Base-by-base conservation (phyloP, 2,797 vertebrate species). In the Rhinella marina region DNA sequence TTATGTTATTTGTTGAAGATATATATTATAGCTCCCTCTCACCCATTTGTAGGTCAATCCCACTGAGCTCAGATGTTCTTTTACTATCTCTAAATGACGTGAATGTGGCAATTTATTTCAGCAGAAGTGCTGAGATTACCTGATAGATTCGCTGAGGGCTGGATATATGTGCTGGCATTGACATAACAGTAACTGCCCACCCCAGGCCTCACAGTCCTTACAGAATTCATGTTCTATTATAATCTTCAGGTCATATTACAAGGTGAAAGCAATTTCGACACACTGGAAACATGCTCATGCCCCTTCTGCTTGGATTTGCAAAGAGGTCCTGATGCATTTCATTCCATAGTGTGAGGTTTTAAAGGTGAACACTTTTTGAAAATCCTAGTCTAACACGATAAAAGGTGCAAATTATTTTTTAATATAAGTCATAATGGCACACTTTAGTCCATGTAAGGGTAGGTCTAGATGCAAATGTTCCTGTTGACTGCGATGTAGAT, bases 61-160 rank as follows among this genome's bases (percentile, higher is more conserved):
- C 76, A 29, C 76, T 9, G 50, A 78, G 76, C 76, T 78, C 76
- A 56, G 76, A 78, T 78, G 50, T 57, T 78, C 52, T 78, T 78
- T 54, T 57, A 56, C 70, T 73, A 19, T 54, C 23, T 14, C 19
- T 78, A 27, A n/a, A 27, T 78, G 2, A 56, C 9, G 52, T 27
- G 21, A 54, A 52, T 27, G 52, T 12, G n/a, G 7, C 13, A 56
- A 29, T 17, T 27, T 78, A 56, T 17, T 73, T 73, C 19, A 21
- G 17, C 32, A 48, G 50, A 25, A 56, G 52, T 78, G 50, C 76
- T 27, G 52, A 78, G 52, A 78, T 54, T 57, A 78, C 52, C 76
- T 56, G 76, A 27, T 78, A 13, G n/a, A 78, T 56, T 27, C 52
- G 27, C 50, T 16, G 48, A n/a, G 23, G 23, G n/a, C 75, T n/a